phyloP scores from a whole-genome alignment of 2,888 invertebrate species.

The Cremastinae sp. region DNA sequence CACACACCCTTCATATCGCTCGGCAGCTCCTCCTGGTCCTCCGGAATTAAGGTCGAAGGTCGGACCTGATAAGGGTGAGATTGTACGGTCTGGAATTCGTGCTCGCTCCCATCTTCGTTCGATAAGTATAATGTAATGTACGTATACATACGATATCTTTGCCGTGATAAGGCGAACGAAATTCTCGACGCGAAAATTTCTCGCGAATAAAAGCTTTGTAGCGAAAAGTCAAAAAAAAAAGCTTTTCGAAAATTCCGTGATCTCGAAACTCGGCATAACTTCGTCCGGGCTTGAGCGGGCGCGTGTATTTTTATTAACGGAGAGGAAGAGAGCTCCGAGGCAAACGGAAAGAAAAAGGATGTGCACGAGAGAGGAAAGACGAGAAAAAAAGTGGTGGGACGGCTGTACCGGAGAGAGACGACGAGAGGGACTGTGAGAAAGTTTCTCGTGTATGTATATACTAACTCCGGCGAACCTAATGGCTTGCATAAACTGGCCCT shows the following conservation, averaged over 20 bases:
- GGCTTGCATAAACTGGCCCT: conserved; percentile 77
- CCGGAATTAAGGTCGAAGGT: conserved; percentile 63
- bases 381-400: conserved; percentile 61
- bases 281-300: too few species aligned
- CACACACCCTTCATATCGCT: conserved; percentile 56
- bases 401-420: too few species aligned
- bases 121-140: not conserved
- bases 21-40: conserved; percentile 31
- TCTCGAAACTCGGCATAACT: too few species aligned
- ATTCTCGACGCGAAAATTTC: not conserved
- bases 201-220: too few species aligned
- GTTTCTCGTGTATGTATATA: conserved; percentile 64
- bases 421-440: conserved; percentile 63
- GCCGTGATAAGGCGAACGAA: conserved; percentile 7
- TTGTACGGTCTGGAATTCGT: conserved; percentile 54
- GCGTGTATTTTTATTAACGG: not conserved
- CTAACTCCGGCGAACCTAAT: conserved; percentile 69
- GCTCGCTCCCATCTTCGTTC: not conserved
- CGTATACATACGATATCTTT: conserved; percentile 7
- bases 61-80: conserved; percentile 52
- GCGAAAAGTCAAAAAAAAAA: too few species aligned
- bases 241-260: too few species aligned
- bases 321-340: conserved; percentile 17
- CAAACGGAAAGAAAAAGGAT: conserved; percentile 47
- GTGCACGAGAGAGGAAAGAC: conserved; percentile 41